phyloP scores from a whole-genome alignment of 1,140 invertebrate species.

The Rhagoletis pomonella region DNA sequence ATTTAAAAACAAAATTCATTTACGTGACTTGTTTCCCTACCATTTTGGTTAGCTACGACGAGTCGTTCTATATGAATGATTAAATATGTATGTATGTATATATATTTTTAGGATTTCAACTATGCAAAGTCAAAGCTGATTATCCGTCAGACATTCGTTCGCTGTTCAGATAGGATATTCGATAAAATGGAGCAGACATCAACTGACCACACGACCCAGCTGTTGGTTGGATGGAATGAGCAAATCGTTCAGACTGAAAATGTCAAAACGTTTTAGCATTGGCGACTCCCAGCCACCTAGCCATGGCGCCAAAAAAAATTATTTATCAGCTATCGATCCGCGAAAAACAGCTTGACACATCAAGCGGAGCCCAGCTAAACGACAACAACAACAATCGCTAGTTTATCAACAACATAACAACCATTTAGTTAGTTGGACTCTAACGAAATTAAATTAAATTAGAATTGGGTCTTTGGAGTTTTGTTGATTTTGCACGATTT shows the following conservation, averaged over 20 bases:
- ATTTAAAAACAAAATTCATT: background rate
- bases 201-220: background rate
- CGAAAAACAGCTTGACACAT: background rate
- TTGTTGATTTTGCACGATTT: constrained; percentile 1
- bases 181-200: background rate
- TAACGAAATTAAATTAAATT: constrained; percentile 40
- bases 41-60: no score
- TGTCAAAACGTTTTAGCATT: background rate
- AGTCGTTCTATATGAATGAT: background rate
- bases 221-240: background rate
- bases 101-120: constrained; percentile 1
- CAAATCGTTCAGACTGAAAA: background rate
- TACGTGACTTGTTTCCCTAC: no score
- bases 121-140: constrained; percentile 34
- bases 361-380: background rate
- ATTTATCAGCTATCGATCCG: background rate
- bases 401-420: background rate
- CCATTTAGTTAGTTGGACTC: constrained; percentile 16
- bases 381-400: background rate
- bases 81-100: background rate
- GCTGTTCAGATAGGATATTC: background rate
- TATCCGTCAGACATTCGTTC: background rate
- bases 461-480: constrained; percentile 3
- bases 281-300: background rate
- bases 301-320: background rate